These are phyloP conservation scores for Macroteleia sp. DNA, from an alignment of 2,888 invertebrate genomes.

Conservation along the genomic window DNA sequence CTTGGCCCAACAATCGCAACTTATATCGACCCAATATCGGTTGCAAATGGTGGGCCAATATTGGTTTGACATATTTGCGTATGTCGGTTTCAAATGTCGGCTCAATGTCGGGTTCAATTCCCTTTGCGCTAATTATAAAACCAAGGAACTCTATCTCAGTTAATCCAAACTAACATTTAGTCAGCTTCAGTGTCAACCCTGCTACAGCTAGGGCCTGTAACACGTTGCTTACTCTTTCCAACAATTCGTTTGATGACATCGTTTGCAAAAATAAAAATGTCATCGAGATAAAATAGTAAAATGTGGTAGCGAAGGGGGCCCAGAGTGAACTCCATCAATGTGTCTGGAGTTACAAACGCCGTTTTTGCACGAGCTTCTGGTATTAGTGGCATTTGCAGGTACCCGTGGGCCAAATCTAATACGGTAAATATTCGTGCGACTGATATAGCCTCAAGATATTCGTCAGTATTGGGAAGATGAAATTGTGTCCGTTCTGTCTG, in stretches of 20 bases:
- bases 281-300: not conserved
- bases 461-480: constrained; percentile 48
- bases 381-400: not conserved
- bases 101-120: too few relatives aligned
- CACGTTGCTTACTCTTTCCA: not conserved
- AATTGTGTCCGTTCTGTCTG: constrained; percentile 46
- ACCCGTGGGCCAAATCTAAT: not conserved
- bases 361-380: not conserved
- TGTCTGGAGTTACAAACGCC: not conserved
- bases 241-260: not conserved
- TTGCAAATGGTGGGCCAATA: too few relatives aligned
- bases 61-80: too few relatives aligned
- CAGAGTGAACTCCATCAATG: not conserved
- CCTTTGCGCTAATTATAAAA: constrained; percentile 38
- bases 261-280: not conserved
- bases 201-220: not conserved
- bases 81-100: too few relatives aligned
- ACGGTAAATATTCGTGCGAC: constrained; percentile 20
- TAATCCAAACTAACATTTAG: constrained; percentile 30
- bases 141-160: constrained; percentile 2
- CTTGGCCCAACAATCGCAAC: too few relatives aligned
- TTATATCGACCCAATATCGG: too few relatives aligned
- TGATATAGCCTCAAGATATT: constrained; percentile 30
- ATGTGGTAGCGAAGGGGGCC: not conserved
- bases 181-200: constrained; percentile 10